phyloP scores from a whole-genome alignment of 2,888 invertebrate genomes.

The Abscondita cerata region DNA sequence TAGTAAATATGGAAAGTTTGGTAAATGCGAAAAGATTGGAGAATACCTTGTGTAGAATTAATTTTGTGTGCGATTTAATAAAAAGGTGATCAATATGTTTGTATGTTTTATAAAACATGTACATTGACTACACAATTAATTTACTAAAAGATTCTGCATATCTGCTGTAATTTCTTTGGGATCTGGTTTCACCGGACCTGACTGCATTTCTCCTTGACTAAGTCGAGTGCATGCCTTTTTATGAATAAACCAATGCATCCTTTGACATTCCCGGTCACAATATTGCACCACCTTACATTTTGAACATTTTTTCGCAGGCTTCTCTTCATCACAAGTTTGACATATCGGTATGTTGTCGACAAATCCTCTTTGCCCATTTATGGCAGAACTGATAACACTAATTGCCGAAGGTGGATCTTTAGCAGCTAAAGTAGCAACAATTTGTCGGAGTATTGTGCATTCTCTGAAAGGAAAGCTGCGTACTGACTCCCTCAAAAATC shows the following conservation, averaged over 20 bases:
- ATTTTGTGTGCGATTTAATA: background rate
- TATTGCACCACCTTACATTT: constrained; percentile 94
- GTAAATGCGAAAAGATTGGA: constrained; percentile 6
- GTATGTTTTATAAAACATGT: background rate
- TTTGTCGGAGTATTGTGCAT: constrained; percentile 87
- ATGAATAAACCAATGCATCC: constrained; percentile 91
- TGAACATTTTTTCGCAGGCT: constrained; percentile 91
- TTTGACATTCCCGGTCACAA: constrained; percentile 93
- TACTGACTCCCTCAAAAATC: constrained; percentile 83
- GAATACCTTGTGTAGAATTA: constrained; percentile 11
- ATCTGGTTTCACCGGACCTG: constrained; percentile 41
- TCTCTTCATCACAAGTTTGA: constrained; percentile 86
- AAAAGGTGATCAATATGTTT: background rate
- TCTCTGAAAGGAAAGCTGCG: constrained; percentile 91
- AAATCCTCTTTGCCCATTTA: constrained; percentile 89
- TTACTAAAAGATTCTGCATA: constrained; percentile 49
- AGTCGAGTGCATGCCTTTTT: constrained; percentile 83
- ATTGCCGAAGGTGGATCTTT: constrained; percentile 76
- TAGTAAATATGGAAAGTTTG: constrained; percentile 12
- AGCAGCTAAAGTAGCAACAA: constrained; percentile 78
- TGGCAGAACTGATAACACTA: constrained; percentile 77
- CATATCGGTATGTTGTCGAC: constrained; percentile 73
- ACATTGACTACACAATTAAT: constrained; percentile 13
- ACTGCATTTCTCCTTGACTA: constrained; percentile 45
- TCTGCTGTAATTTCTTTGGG: constrained; percentile 47